Percentiles rank a stretch among this genome's conserved stretches.
These are phyloP conservation scores for Lepidostoma basale DNA, from an alignment of 1,140 invertebrate species.

Conservation along the genomic window DNA sequence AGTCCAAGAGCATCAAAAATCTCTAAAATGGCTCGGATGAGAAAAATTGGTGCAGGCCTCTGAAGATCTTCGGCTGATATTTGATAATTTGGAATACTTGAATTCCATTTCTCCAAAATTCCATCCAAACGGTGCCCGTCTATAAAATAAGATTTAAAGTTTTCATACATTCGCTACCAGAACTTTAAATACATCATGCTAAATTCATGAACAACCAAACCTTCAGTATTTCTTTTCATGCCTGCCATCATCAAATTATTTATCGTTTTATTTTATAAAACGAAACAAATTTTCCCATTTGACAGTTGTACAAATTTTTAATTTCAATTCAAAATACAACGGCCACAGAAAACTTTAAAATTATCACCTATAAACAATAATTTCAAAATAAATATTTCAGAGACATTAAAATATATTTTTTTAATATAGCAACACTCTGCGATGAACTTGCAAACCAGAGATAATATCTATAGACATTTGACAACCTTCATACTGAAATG, in stretches of 20 bases:
- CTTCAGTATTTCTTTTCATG: not conserved
- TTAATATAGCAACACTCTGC: too few species aligned
- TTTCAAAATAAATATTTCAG: not conserved
- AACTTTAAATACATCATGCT: too few species aligned
- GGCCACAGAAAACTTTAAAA: not conserved
- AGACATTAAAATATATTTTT: too few species aligned
- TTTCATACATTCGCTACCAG: too few species aligned
- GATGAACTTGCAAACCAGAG: too few species aligned
- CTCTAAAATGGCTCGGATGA: conserved; percentile 21
- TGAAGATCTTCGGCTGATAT: conserved; percentile 14
- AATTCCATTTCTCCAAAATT: conserved; percentile 18
- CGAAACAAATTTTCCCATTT: not conserved
- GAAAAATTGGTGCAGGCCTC: conserved; percentile 12
- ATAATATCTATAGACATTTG: too few species aligned
- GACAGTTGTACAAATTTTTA: not conserved
- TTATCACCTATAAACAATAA: not conserved
- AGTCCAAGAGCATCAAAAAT: conserved; percentile 24
- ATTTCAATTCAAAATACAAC: not conserved
- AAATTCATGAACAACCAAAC: too few species aligned
- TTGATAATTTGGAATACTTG: not conserved
- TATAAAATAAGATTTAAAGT: not conserved
- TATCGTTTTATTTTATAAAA: not conserved
- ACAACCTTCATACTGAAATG: too few species aligned
- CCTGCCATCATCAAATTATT: not conserved
- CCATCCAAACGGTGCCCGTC: not conserved